These are phyloP conservation scores for Accipiter cooperii DNA, from an alignment of 2,113 vertebrate genomes.

Conservation along the genomic window DNA sequence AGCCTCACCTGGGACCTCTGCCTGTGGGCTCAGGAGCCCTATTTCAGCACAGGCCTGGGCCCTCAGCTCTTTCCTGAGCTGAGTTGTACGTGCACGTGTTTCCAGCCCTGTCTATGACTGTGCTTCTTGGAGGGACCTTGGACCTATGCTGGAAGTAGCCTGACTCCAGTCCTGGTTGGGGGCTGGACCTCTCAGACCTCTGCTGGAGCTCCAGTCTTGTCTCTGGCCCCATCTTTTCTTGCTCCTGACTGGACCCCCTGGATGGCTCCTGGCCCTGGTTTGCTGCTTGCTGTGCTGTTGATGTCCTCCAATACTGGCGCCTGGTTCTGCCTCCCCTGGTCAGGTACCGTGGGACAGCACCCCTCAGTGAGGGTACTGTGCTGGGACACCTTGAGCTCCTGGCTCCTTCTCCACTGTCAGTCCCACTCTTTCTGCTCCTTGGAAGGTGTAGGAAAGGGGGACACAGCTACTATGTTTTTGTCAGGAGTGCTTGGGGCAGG, in stretches of 20 bases:
- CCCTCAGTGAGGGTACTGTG: accelerated
- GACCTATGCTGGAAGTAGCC: background rate
- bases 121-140: background rate
- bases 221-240: background rate
- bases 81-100: background rate
- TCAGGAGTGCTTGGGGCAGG: background rate
- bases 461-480: accelerated
- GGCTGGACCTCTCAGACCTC: background rate
- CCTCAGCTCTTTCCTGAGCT: background rate
- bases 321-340: background rate
- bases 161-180: background rate
- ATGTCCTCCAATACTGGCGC: background rate
- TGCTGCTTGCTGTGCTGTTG: background rate
- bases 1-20: background rate
- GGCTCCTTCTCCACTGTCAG: background rate
- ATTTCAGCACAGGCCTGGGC: background rate
- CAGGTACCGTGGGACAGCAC: too few relatives aligned
- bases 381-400: background rate
- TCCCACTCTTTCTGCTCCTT: background rate
- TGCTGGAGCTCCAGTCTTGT: background rate
- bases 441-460: background rate
- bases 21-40: background rate
- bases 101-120: accelerated
- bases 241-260: accelerated
- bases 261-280: background rate